These are phyloP conservation scores for Eriocheir sinensis DNA, from an alignment of 1,140 invertebrate species.

Conservation along the genomic window DNA sequence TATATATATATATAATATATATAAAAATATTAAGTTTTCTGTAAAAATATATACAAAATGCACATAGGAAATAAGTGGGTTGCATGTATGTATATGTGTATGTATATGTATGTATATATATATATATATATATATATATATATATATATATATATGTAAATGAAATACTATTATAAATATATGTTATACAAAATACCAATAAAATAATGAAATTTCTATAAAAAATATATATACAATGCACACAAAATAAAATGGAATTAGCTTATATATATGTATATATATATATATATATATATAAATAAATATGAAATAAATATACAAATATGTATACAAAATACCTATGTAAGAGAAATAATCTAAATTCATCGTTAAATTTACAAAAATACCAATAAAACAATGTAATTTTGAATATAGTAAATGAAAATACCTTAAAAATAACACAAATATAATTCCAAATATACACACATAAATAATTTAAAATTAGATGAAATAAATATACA, in stretches of 20 bases:
- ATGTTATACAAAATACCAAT: neutral
- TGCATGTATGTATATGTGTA: neutral
- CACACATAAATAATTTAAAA: too few species aligned
- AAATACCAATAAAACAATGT: too few species aligned
- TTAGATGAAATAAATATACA: too few species aligned
- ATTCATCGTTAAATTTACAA: too few species aligned
- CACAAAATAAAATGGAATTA: too few species aligned
- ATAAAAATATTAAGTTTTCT: neutral
- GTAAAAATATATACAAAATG: neutral
- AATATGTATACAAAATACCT: too few species aligned
- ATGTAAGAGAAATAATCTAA: too few species aligned
- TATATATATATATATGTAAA: slow-evolving; percentile 7
- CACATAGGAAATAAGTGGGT: neutral
- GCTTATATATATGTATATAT: neutral
- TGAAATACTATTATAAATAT: neutral
- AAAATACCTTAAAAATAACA: too few species aligned
- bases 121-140: too few species aligned
- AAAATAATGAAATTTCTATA: neutral
- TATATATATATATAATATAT: neutral
- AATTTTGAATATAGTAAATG: too few species aligned
- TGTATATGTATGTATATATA: neutral
- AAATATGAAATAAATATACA: too few species aligned
- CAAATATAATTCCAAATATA: too few species aligned
- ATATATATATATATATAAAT: slow-evolving; percentile 19
- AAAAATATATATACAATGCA: neutral